Evolutionary conservation across 1,140 invertebrate genomes (phyloP).

Genomic region (Brachionus angularis): DNA sequence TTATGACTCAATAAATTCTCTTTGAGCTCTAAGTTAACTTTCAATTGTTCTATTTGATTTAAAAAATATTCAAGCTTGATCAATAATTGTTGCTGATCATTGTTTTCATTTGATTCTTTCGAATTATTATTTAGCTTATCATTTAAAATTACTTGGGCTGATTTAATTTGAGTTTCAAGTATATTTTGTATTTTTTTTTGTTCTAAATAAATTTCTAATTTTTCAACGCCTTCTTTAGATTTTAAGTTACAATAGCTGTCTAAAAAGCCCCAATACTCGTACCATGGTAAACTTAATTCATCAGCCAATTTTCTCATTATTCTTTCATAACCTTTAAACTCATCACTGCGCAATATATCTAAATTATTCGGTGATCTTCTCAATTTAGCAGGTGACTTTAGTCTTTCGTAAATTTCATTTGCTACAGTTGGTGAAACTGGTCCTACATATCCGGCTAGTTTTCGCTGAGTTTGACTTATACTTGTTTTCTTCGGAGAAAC

Average conservation of each 20-base stretch:
- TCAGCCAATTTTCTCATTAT: constrained; percentile 73
- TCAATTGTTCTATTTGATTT: constrained; percentile 14
- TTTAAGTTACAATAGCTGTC: constrained; percentile 72
- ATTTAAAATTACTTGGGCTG: neutral
- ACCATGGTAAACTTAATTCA: constrained; percentile 73
- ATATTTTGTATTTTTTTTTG: constrained; percentile 49
- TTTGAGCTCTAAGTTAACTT: constrained; percentile 3
- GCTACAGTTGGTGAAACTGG: constrained; percentile 22
- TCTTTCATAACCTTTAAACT: constrained; percentile 76
- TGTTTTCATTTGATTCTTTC: neutral
- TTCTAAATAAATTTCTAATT: constrained; percentile 71
- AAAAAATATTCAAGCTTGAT: too few relatives aligned
- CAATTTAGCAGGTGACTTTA: constrained; percentile 7
- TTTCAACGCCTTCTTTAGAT: constrained; percentile 66
- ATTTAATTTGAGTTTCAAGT: neutral
- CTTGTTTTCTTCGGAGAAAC: constrained; percentile 12
- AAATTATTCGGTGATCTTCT: constrained; percentile 47
- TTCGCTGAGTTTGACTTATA: constrained; percentile 46
- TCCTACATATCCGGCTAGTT: constrained; percentile 32
- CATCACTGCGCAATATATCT: constrained; percentile 67
- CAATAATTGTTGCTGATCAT: constrained; percentile 21
- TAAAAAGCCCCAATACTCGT: constrained; percentile 83
- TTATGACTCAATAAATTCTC: constrained; percentile 11
- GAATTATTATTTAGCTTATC: neutral
- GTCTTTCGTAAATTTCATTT: constrained; percentile 36